These are phyloP conservation scores for Epizoanthus ramosus DNA, from an alignment of 92 coral and sea anemone genomes.

Conservation along the genomic window DNA sequence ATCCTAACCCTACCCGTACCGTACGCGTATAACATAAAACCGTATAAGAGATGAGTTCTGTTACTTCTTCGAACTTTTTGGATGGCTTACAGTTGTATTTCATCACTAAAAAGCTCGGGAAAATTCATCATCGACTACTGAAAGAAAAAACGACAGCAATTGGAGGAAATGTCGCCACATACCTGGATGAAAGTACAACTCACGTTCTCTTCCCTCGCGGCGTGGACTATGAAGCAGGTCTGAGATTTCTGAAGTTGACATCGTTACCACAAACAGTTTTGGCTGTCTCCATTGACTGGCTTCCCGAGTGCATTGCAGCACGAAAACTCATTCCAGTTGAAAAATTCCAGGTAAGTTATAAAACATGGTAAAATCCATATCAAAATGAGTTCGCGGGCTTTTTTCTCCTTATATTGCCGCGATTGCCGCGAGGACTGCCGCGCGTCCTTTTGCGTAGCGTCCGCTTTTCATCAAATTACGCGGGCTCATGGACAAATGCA, in stretches of 20 bases:
- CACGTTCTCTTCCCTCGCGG: conserved; percentile 29
- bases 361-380: no score
- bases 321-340: conserved; percentile 29
- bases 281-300: conserved; percentile 30
- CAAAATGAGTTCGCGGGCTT: no score
- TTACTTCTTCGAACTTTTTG: neutral
- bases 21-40: no score
- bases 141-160: neutral
- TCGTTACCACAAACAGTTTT: conserved; percentile 27
- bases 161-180: neutral
- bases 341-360: conserved; percentile 27
- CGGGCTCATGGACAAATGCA: no score
- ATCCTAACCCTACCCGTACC: no score
- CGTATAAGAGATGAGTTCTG: no score
- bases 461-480: no score
- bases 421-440: no score
- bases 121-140: neutral
- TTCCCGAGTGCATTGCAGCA: conserved; percentile 37
- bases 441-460: no score
- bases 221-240: conserved; percentile 24
- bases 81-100: neutral
- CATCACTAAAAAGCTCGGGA: neutral
- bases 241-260: conserved; percentile 22
- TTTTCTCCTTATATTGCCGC: no score
- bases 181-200: conserved; percentile 25